Evolutionary conservation across 2,888 invertebrate genomes (phyloP), one percentile per base, ranked within the genome.

Genomic region (Phasia obesa): DNA sequence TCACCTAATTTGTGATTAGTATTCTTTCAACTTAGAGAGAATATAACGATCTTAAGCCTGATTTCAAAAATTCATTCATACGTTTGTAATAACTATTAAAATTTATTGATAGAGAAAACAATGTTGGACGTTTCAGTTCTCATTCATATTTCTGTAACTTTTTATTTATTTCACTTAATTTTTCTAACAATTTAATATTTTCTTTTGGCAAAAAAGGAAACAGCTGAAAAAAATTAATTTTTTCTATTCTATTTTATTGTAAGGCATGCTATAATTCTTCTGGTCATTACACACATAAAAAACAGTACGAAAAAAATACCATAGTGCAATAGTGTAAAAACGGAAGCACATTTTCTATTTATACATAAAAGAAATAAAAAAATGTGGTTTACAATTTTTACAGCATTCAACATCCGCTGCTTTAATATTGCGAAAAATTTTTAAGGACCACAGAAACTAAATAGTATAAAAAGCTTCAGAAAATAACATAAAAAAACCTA

Each of bases 321-420:
- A 19, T n/a, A 62, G 31, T 59, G 59, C 35, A 73, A 77, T 31
- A 31, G n/a, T 42, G n/a, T 27, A 59, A 59, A 70, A 77, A 59
- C 69, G 69, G 57, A 78, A 65, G 47, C 27, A 83, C 19, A 53
- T 79, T 67, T 76, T 71, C 47, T 42, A 21, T 25, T 49, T 42
- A 44, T 44, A 60, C 23, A 11, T 9, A 5, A 27, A 19, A 65
- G 17, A 35, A 42, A 4, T 2, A 27, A 31, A 53, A 62, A 70
- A 49, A 62, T 79, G 65, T 67, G 79, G 75, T 27, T 73, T 67
- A 64, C 49, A 49, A 77, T 74, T 77, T 75, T 71, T 71, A 71
- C 64, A 64, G 69, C 81, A 77, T 78, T 59, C 60, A 81, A 84
- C 84, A 78, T 81, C 81, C 81, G 77, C 44, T 76, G 62, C 53